Evolutionary conservation across 2,113 vertebrate species (phyloP).

Genomic region (Camelus bactrianus): DNA sequence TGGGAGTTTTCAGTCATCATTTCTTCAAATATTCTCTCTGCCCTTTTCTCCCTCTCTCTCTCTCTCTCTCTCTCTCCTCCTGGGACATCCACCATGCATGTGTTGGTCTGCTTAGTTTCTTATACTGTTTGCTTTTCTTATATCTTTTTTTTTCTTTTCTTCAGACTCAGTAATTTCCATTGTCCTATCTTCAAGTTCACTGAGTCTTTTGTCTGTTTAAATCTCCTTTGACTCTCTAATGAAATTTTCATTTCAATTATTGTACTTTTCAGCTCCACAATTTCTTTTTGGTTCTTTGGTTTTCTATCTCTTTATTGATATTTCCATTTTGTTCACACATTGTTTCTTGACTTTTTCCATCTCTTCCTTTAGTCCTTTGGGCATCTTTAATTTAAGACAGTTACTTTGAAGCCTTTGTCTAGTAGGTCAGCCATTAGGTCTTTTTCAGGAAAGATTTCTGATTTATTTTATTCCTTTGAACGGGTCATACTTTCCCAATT

Average conservation of each 20-base stretch:
- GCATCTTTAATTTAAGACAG: not conserved
- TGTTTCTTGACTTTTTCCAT: not conserved
- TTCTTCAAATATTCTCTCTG: no score
- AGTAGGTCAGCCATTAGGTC: not conserved
- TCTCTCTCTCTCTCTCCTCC: no score
- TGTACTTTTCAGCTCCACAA: not conserved
- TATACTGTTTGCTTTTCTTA: no score
- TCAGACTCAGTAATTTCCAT: not conserved
- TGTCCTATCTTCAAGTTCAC: not conserved
- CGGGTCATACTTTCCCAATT: not conserved
- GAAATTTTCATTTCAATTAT: not conserved
- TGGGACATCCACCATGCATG: no score
- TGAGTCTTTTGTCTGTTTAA: not conserved
- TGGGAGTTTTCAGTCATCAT: no score
- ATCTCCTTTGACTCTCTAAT: not conserved
- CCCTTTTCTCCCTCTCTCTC: no score
- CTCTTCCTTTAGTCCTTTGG: not conserved
- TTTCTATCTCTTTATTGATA: not conserved
- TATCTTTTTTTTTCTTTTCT: no score
- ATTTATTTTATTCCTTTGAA: not conserved
- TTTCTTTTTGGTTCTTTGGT: not conserved
- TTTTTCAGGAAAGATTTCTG: not conserved
- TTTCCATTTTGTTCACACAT: not conserved
- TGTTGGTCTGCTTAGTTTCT: no score
- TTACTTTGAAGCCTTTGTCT: not conserved